Base-by-base conservation (phyloP, 1,140 invertebrate genomes). In the Stegodyphus dumicola region DNA sequence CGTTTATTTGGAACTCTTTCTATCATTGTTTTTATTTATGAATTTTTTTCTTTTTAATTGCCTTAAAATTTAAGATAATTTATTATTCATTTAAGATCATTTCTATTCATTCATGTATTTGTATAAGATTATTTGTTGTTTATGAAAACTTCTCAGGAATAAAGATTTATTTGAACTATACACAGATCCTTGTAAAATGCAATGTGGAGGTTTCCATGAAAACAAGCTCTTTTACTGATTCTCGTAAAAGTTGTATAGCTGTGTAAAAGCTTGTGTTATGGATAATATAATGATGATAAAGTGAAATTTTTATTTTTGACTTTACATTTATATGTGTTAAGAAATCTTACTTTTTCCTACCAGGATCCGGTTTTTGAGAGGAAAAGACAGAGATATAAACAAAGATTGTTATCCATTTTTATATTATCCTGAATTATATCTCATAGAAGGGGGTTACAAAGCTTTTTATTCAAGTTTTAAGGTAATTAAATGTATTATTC, bases 381-480 rank as follows among this genome's bases (percentile, higher is more conserved):
- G 94, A 67, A 90, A 93, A 17, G 98, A 99, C 90, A 92, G 98
- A 3, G 92, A 93, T 64, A 90, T 93, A 6, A 98, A 99, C 90
- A 93, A 93, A 70, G 94, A 95, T 64, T 92, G 92, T 77, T 99
- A 99, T 91, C 98, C 98, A 0, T 91, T 93, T 0, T 91, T 99
- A 0, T 92, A 95, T 89, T 99, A 98, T 92, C 98, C 98, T 0
- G 98, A 99, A 90, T 91, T 99, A 7, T 99, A 99, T 90, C 91
- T 99, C 0, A 92, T 99, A 7, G 94, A 98, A 88, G 96, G 96
- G 0, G 98, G 98, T 5, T 99, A 99, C 91, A 94, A 96, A 88
- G 93, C 93, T 51, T 99, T 99, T 91, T 99, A 93, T 90, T 92
- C 93, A 85, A 67, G 60, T 7, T 89, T 86, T 78, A 54, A 77